These are phyloP conservation scores for Todiramphus chloris DNA, from an alignment of 2,113 vertebrate species.

Conservation along the genomic window DNA sequence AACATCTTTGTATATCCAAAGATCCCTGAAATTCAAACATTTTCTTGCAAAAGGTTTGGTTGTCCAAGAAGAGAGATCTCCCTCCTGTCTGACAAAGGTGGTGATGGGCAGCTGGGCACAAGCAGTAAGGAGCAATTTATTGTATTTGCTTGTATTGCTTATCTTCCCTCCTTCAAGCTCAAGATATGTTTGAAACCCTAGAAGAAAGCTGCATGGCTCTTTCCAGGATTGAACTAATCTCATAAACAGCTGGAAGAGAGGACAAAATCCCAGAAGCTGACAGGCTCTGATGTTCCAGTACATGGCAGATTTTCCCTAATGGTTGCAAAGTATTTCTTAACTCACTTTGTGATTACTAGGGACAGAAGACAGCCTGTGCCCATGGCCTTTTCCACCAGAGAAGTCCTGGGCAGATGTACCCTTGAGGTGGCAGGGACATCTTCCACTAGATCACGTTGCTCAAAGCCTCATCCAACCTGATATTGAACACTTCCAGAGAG, in stretches of 20 bases:
- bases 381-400: not conserved
- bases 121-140: not conserved
- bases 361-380: not conserved
- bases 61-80: not conserved
- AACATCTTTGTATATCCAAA: not conserved
- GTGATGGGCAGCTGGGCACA: not conserved
- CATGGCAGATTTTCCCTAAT: not conserved
- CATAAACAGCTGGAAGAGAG: not conserved
- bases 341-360: not conserved
- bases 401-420: not conserved
- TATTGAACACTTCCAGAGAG: not conserved
- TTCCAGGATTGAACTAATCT: not conserved
- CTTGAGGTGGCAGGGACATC: not conserved
- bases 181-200: not conserved
- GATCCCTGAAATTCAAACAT: not conserved
- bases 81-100: not conserved
- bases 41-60: not conserved
- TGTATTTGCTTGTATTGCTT: not conserved
- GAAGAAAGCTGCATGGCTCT: not conserved
- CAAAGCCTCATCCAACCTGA: fast-evolving
- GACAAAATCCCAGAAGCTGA: not conserved
- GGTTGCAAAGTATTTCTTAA: not conserved
- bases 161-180: not conserved
- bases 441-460: not conserved
- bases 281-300: not conserved